These are phyloP conservation scores for Pollimyrus isidori DNA, from an alignment of 2,113 vertebrate species.

Conservation along the genomic window DNA sequence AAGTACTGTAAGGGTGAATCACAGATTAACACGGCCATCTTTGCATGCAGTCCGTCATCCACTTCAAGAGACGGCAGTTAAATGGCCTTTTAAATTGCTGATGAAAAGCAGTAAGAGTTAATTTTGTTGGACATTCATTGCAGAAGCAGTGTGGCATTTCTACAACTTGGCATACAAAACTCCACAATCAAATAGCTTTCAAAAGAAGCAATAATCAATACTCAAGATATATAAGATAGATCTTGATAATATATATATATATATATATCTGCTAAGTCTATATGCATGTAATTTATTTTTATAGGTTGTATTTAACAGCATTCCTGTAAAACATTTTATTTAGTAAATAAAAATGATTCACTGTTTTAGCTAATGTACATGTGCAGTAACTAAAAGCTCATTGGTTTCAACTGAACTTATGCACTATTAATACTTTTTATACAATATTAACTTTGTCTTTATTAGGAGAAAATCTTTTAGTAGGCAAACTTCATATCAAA, in stretches of 20 bases:
- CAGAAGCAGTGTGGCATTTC: constrained; percentile 36
- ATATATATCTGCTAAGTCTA: not conserved
- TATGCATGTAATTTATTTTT: not conserved
- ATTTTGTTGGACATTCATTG: constrained; percentile 28
- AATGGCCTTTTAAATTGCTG: not conserved
- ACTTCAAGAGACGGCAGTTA: not conserved
- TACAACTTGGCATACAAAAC: constrained; percentile 46
- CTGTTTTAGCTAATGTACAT: not conserved
- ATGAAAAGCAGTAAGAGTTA: not conserved
- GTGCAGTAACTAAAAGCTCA: not conserved
- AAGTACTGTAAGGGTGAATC: not conserved
- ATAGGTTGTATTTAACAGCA: not conserved
- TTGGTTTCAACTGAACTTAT: not conserved
- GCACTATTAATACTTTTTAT: not conserved
- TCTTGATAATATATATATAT: not conserved
- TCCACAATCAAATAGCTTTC: not conserved
- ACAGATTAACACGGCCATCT: not conserved
- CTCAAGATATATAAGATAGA: too few relatives aligned
- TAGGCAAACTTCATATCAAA: not conserved
- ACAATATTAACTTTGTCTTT: not conserved
- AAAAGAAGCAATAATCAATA: not conserved
- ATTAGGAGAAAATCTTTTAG: not conserved
- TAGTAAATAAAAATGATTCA: not conserved
- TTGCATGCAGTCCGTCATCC: not conserved
- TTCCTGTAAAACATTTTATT: not conserved